These are phyloP conservation scores for Palythoa caribaeorum DNA, from an alignment of 92 coral and sea anemone species.

Conservation along the genomic window DNA sequence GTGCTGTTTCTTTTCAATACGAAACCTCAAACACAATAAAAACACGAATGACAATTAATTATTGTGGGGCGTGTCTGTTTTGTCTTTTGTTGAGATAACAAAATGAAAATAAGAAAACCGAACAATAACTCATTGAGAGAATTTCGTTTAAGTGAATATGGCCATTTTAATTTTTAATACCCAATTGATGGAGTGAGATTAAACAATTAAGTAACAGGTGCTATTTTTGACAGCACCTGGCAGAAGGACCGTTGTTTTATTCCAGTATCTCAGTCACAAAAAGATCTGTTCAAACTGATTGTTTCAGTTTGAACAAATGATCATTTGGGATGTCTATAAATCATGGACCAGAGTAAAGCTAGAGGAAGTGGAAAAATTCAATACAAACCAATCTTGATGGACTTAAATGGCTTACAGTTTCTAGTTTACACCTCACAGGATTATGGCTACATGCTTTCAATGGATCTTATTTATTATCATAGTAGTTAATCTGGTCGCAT, in stretches of 20 bases:
- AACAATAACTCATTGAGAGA: not conserved
- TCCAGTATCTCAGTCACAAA: not conserved
- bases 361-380: not conserved
- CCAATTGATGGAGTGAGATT: constrained; percentile 3
- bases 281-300: not conserved
- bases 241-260: not conserved
- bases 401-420: not conserved
- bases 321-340: not conserved
- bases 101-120: not conserved
- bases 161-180: constrained; percentile 16
- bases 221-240: not conserved
- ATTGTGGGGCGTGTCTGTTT: not conserved
- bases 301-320: not conserved
- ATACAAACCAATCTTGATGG: not conserved
- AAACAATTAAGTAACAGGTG: constrained; percentile 23
- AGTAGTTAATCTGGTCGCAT: not conserved
- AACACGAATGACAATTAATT: not conserved
- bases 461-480: not conserved
- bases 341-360: not conserved
- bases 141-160: not conserved
- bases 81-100: not conserved
- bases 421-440: not conserved
- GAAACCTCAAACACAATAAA: not conserved
- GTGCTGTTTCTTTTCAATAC: not conserved
- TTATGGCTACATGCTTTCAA: not conserved